Evolutionary conservation across 2,888 invertebrate species (phyloP).

Genomic region (Melanargia galathea): DNA sequence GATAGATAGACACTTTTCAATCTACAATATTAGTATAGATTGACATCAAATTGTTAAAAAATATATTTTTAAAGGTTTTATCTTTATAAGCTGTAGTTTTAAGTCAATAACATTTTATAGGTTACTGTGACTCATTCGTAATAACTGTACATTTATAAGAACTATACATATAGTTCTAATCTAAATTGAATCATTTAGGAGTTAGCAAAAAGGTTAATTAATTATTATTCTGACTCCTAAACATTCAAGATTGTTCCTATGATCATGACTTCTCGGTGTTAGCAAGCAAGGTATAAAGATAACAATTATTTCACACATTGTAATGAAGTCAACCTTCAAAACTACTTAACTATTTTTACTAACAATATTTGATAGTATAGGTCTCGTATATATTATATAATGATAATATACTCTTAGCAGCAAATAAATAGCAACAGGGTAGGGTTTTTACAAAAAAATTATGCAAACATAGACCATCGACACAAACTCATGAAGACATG

Average conservation of each 20-base stretch:
- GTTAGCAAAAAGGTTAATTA: neutral
- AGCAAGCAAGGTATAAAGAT: constrained; percentile 5
- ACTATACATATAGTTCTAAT: too few species aligned
- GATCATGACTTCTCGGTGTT: constrained; percentile 2
- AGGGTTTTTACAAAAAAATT: too few species aligned
- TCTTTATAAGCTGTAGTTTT: neutral
- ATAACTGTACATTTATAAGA: too few species aligned
- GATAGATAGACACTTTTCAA: too few species aligned
- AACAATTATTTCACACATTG: constrained; percentile 27
- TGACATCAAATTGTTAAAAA: too few species aligned
- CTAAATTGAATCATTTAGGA: neutral
- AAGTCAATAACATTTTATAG: neutral
- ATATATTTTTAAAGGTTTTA: too few species aligned
- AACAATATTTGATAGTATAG: too few species aligned
- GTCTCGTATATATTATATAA: too few species aligned
- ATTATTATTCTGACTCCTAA: neutral
- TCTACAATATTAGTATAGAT: neutral
- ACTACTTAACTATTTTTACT: neutral
- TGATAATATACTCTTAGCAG: neutral
- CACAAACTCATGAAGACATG: too few species aligned
- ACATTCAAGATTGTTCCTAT: constrained; percentile 17
- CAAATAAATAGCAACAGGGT: too few species aligned
- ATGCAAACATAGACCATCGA: too few species aligned
- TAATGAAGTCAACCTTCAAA: constrained; percentile 29
- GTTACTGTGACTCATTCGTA: neutral